Evolutionary conservation across 1,140 invertebrate genomes (phyloP).

Genomic region (Linepithema humile): DNA sequence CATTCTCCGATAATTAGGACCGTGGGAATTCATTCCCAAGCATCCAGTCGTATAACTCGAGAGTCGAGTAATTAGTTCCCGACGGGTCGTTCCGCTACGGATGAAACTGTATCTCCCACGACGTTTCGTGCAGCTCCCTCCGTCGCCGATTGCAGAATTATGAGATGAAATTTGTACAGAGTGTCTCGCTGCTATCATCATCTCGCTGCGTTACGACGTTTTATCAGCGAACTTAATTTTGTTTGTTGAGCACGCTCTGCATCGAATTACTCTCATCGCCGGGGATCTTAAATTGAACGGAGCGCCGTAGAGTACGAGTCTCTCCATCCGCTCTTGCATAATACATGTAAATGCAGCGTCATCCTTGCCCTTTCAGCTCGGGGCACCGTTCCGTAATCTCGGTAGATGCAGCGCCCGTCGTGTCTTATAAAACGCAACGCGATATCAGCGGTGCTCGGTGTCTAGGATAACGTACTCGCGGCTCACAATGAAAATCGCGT

Average conservation of each 20-base stretch:
- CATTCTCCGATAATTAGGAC: slow-evolving; percentile 49
- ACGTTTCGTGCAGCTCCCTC: too few relatives aligned
- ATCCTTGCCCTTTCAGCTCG: slow-evolving; percentile 9
- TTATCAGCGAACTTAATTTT: slow-evolving; percentile 3
- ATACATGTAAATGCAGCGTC: slow-evolving; percentile 34
- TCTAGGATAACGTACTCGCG: slow-evolving; percentile 8
- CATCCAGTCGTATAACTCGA: slow-evolving; percentile 15
- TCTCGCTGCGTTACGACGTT: background rate
- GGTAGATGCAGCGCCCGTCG: slow-evolving; percentile 5
- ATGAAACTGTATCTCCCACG: background rate
- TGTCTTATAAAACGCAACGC: slow-evolving; percentile 13
- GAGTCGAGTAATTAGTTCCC: slow-evolving; percentile 21
- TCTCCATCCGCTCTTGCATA: slow-evolving; percentile 35
- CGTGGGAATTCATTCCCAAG: background rate
- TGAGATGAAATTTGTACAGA: background rate
- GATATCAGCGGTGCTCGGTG: background rate
- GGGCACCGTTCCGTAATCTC: slow-evolving; percentile 36
- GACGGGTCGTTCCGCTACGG: background rate
- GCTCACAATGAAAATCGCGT: background rate
- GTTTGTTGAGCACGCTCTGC: background rate
- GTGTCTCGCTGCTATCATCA: background rate
- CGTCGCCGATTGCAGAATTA: background rate
- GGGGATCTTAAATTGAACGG: slow-evolving; percentile 7
- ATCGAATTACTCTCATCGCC: background rate
- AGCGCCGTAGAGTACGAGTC: background rate